These are phyloP conservation scores for Oreochromis spilurus DNA, from an alignment of 2,113 vertebrate genomes.

Conservation along the genomic window DNA sequence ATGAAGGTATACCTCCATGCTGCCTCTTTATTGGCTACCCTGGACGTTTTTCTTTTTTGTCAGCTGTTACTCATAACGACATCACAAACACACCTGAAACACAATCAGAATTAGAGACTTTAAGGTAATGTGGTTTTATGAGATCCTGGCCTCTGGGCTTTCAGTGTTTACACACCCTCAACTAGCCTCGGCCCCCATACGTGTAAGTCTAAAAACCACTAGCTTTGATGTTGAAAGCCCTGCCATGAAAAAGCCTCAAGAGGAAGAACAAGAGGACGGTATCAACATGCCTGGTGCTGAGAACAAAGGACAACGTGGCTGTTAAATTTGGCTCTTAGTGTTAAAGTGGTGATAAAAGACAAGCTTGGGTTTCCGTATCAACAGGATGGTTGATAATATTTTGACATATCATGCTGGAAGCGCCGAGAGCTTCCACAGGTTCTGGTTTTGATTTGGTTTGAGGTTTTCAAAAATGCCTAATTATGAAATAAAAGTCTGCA, in stretches of 20 bases:
- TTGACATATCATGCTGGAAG: background rate
- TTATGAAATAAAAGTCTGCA: background rate
- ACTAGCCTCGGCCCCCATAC: background rate
- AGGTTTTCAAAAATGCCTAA: background rate
- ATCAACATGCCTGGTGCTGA: conserved; percentile 40
- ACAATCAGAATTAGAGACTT: conserved; percentile 32
- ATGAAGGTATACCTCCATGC: conserved; percentile 13
- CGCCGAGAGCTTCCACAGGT: background rate
- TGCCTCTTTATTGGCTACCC: conserved; percentile 24
- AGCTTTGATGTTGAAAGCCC: conserved; percentile 56
- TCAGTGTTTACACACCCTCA: conserved; percentile 32
- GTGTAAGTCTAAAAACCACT: conserved; percentile 16
- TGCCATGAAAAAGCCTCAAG: conserved; percentile 18
- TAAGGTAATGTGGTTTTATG: conserved; percentile 31
- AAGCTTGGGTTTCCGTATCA: background rate
- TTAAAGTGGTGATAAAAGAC: background rate
- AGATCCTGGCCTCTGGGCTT: conserved; percentile 29
- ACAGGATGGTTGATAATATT: background rate
- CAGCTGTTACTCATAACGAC: conserved; percentile 35
- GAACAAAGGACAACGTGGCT: conserved; percentile 14
- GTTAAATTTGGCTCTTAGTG: conserved; percentile 10
- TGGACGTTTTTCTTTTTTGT: conserved; percentile 7
- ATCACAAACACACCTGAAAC: conserved; percentile 50
- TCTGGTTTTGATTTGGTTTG: background rate
- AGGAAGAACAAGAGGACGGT: conserved; percentile 31